Base-by-base conservation (phyloP, 2,113 vertebrate species). In the Corythornis cristatus region DNA sequence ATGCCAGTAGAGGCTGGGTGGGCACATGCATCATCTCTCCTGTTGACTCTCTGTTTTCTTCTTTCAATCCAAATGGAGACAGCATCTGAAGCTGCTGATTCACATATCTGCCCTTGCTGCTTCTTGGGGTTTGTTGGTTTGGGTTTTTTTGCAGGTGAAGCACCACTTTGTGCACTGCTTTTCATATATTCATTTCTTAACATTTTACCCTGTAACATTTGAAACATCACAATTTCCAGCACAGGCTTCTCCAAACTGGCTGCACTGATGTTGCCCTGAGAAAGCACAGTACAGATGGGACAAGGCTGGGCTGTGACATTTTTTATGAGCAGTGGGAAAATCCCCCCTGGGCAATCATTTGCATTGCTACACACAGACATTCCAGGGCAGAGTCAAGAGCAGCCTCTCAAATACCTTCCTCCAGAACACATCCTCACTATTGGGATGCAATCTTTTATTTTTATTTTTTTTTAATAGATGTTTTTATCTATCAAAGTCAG, bases 261-360 rank as follows among this genome's bases (percentile, higher is more conserved):
- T 88, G 85, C 89, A 66, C 80, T 85, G 90, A 83, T 91, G 90
- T 76, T 94, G 83, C 90, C 89, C 85, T 94, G 64, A 87, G 87
- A 95, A 94, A 93, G 85, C 73, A 54, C 75, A 72, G 77, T 91
- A 79, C 95, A 96, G 96, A 95, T 97, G 94, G 95, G 93, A 92
- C 71, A 70, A 95, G 77, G 89, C 90, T 94, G 57, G 91, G 74
- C 85, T 91, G 89, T 91, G 95, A 93, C 94, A 95, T 94, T 95
- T 96, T 96, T 96, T 90, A 94, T 91, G 96, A 97, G 95, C 88
- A 92, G 93, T 96, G 93, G 96, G 92, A 98, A 97, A 97, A 97
- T 93, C 82, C 90, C 97, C 92, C 94, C 90, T 68, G 75, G 96
- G 97, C 95, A 95, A 94, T 95, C 93, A 73, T 94, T 96, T 96